Percentiles rank a stretch among this genome's conserved stretches.
These are phyloP conservation scores for Cerastis rubricosa DNA, from an alignment of 2,888 invertebrate species.

Conservation along the genomic window DNA sequence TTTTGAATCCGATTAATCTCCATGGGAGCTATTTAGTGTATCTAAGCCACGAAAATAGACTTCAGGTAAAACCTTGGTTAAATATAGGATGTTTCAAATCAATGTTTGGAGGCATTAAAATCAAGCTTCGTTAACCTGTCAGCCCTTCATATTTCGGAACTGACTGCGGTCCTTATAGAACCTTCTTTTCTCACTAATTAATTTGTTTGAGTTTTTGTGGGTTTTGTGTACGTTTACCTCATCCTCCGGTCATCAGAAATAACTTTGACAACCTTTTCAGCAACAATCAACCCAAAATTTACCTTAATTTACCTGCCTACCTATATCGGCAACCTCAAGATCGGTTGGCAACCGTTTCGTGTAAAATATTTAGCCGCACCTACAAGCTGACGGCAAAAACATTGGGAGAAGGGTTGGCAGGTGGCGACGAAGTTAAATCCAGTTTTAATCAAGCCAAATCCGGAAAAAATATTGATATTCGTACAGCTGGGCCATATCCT, in stretches of 20 bases:
- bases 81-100: background rate
- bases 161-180: background rate
- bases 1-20: conserved; percentile 4
- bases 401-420: conserved; percentile 34
- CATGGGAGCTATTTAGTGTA: background rate
- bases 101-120: background rate
- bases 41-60: background rate
- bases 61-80: conserved; percentile 1
- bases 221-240: background rate
- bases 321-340: conserved; percentile 1
- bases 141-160: background rate
- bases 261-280: conserved; percentile 19
- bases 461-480: conserved; percentile 26
- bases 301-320: conserved; percentile 1
- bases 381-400: conserved; percentile 5
- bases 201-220: conserved; percentile 8
- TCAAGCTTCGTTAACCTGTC: background rate
- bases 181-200: conserved; percentile 1
- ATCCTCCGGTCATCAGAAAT: background rate
- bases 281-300: background rate
- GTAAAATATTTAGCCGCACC: conserved; percentile 20
- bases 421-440: conserved; percentile 35
- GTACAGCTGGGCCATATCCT: background rate
- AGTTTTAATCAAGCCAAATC: conserved; percentile 25
- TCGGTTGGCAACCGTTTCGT: conserved; percentile 7